Percentiles rank a stretch among this genome's conserved stretches.
phyloP scores from a whole-genome alignment of 2,113 vertebrate genomes.

The Oenanthe melanoleuca region DNA sequence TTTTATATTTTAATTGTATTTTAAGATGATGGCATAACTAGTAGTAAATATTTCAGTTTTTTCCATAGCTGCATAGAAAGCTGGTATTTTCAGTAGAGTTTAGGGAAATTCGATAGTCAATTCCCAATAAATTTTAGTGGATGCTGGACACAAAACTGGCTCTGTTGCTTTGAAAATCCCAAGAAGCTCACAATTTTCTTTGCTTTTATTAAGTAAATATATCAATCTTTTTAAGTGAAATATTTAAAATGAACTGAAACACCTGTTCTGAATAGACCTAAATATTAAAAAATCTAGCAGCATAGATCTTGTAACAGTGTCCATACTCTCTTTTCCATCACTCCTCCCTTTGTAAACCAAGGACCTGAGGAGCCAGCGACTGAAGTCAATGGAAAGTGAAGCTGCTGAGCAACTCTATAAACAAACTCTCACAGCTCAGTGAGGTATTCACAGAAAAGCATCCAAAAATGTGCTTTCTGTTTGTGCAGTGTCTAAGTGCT shows the following conservation, averaged over 20 bases:
- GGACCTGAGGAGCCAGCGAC: neutral
- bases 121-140: neutral
- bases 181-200: neutral
- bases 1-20: neutral
- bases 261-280: neutral
- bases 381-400: slow-evolving; percentile 38
- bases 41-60: neutral
- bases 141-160: neutral
- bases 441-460: slow-evolving; percentile 4
- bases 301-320: neutral
- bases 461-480: slow-evolving; percentile 2
- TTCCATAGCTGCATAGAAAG: neutral
- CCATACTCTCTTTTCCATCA: neutral
- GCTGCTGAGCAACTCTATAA: slow-evolving; percentile 54
- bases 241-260: neutral
- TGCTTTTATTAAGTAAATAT: neutral
- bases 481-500: neutral
- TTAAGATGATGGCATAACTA: neutral
- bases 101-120: neutral
- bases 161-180: neutral
- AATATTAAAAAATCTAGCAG: neutral
- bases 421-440: slow-evolving; percentile 1
- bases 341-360: neutral
- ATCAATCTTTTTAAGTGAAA: neutral
- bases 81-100: neutral